Evolutionary conservation across 2,888 invertebrate species (phyloP), one percentile per base, ranked within the genome.

Genomic region (Coelinius sp.): DNA sequence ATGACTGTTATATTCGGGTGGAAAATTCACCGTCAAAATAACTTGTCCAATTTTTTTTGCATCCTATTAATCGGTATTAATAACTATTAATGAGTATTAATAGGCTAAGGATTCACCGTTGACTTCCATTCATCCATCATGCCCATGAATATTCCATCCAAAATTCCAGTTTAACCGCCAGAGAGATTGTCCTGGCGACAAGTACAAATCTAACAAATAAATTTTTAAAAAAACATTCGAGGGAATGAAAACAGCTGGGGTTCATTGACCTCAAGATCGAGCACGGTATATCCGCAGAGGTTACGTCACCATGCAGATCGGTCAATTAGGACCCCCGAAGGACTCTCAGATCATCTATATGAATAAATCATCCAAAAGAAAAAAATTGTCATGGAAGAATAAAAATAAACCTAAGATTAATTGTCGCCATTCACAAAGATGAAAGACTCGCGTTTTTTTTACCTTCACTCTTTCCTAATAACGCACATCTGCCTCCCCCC

Each of bases 121-220:
- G 56, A 31, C 17, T 31, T 35, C 31, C 7, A 35, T 59, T 35
- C 20, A 17, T 8, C 17, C 20, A 31, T 31, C 17, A 35, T 7
- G 20, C 7, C 17, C 27, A 59, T 59, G 31, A 59, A 59, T 59
- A 59, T 31, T 24, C 31, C 35, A 35, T 20, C 14, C 35, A 6
- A 41, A 63, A 63, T 41, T 63, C 41, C 63, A 14, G 41, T 41
- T 63, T 63, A 5, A 41, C 63, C 24, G 31, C 35, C 35, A 20
- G 14, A 44, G 24, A 14, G 20, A 59, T 59, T 22, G 14, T 14
- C 24, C 59, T 22, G 63, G 41, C n/a, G 41, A 63, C 63, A 63
- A 41, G 63, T 24, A 63, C 63, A 63, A 63, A 44, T 63, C 63
- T 63, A 63, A 38, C 63, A 10, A 20, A 22, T 17, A 20, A n/a